Percentiles rank a stretch among this genome's conserved stretches.
Evolutionary conservation across 1,140 invertebrate genomes (phyloP).

Genomic region (Eueides isabella): DNA sequence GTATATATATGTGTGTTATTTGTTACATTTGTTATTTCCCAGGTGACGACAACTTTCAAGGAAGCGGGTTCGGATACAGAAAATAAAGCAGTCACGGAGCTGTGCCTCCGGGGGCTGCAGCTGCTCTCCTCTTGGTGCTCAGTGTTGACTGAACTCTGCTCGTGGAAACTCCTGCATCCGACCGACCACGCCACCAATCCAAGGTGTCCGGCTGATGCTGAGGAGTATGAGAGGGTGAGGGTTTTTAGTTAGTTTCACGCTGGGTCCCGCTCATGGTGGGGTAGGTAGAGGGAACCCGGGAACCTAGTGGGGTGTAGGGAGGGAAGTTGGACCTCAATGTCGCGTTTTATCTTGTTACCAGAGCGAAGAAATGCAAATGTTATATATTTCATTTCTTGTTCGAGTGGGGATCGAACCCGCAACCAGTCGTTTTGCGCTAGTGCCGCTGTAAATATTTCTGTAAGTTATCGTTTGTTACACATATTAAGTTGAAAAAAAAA

Average conservation of each 20-base stretch:
- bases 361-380: not conserved
- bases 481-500: no score
- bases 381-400: no score
- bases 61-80: slow-evolving; percentile 96
- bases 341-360: not conserved
- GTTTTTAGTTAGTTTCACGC: not conserved
- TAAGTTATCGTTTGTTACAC: no score
- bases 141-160: slow-evolving; percentile 98
- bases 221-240: slow-evolving; percentile 97
- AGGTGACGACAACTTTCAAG: slow-evolving; percentile 95
- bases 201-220: slow-evolving; percentile 97
- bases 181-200: slow-evolving; percentile 98
- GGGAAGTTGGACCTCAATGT: no score
- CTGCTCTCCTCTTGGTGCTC: slow-evolving; percentile 98
- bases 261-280: not conserved
- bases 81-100: slow-evolving; percentile 95
- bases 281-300: not conserved
- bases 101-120: slow-evolving; percentile 96
- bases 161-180: slow-evolving; percentile 98
- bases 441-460: no score
- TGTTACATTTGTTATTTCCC: no score
- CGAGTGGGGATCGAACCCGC: no score
- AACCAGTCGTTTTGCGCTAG: no score
- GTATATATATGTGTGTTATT: no score
- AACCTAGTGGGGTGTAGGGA: no score